Base-by-base conservation (phyloP, 2,888 invertebrate genomes). In the Mechanitis mazaeus region DNA sequence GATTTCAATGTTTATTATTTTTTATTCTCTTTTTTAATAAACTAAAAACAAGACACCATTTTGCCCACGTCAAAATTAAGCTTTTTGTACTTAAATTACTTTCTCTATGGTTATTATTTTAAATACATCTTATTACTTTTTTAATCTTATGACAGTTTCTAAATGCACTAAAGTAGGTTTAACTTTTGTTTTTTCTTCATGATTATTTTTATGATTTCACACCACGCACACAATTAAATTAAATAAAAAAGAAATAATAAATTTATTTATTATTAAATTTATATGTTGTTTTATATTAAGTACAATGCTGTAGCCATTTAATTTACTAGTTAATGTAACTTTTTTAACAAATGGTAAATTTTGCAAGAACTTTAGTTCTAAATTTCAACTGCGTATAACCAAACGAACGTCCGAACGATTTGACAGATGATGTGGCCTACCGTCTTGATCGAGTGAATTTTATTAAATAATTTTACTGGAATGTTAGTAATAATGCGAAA, bases 401-500 rank as follows among this genome's bases (percentile, higher is more conserved):
- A 47, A 61, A 64, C 58, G 55, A 56, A 9, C 45, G 71, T 31
- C 45, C 77, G 75, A 78, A 68, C 75, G 76, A 56, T 38, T 53
- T 88, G 88, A 88, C 88, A 87, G 89, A 87, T 90, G 89, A 90
- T 90, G 89, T 90, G 89, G 89, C 89, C 83, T 80, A 81, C 77
- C 75, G 77, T 83, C 80, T 81, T 76, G 79, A 76, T 80, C 79
- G 80, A 76, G 75, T 74, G 76, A 81, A 76, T 84, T 82, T 81
- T 77, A 75, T 70, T 74, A 68, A 75, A 72, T 74, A 75, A 74
- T 75, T 72, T 71, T 73, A 72, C 72, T 67, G 69, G 64, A 76
- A 72, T 75, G 70, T 71, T 63, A 73, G 76, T 63, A 79, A 86
- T 69, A 85, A 89, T 90, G 89, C 84, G 71, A 89, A 86, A 78